Conservation (phyloP, 2,797 vertebrate species). For the Xenopus petersii region DNA sequence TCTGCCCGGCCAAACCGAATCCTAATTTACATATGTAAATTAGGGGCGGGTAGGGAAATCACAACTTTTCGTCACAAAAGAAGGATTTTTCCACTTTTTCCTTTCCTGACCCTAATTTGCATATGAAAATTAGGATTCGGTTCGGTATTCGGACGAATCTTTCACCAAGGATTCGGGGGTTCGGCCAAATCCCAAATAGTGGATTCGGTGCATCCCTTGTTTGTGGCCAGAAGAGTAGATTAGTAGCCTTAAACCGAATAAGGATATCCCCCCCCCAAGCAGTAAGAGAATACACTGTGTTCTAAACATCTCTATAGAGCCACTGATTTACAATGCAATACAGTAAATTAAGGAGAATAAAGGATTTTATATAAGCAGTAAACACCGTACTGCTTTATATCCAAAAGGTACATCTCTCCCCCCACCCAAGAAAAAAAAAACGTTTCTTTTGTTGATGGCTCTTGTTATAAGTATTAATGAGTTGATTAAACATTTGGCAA, state of each 20-base stretch:
- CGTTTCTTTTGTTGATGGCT: slow-evolving; percentile 60
- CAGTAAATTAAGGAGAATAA: slow-evolving; percentile 47
- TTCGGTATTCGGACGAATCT: no score
- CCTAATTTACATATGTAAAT: no score
- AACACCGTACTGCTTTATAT: slow-evolving; percentile 42
- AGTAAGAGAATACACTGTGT: slow-evolving; percentile 58
- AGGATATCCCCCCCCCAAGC: slow-evolving; percentile 48
- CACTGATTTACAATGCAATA: slow-evolving; percentile 25
- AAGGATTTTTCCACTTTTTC: no score
- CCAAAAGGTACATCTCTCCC: neutral
- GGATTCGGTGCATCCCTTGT: neutral
- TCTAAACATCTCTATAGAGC: slow-evolving; percentile 52
- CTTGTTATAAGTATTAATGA: slow-evolving; percentile 66
- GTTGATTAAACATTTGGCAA: slow-evolving; percentile 81
- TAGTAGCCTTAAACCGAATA: slow-evolving; percentile 52
- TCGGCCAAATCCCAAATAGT: no score
- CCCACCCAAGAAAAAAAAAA: slow-evolving; percentile 39
- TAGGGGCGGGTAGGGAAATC: no score
- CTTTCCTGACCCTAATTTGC: no score
- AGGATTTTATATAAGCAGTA: slow-evolving; percentile 36
- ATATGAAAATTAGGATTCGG: no score
- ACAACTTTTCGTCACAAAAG: no score
- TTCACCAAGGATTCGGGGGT: no score
- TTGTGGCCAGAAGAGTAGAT: slow-evolving; percentile 32
- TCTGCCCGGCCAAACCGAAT: no score